Evolutionary conservation across 2,888 invertebrate genomes (phyloP).

Genomic region (Leucophenga maculata): DNA sequence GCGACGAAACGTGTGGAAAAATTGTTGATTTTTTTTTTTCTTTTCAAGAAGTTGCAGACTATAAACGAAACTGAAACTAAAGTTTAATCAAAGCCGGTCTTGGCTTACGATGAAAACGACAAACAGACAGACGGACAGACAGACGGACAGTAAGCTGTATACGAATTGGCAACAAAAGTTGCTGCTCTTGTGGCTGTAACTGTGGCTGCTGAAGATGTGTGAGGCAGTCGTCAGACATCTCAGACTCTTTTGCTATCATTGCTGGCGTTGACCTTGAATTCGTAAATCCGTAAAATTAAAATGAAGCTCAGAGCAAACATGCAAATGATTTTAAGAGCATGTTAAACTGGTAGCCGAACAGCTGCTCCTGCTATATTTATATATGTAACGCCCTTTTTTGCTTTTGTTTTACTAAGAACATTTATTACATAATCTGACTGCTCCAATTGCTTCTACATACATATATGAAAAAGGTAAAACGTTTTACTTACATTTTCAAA

Average conservation of each 20-base stretch:
- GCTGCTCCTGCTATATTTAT: too few relatives aligned
- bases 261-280: slow-evolving; percentile 15
- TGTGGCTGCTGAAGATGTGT: not conserved
- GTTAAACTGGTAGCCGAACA: too few relatives aligned
- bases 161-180: slow-evolving; percentile 9
- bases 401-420: too few relatives aligned
- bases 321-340: not conserved
- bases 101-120: not conserved
- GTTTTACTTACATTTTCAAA: too few relatives aligned
- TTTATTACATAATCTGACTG: too few relatives aligned
- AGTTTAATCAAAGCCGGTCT: slow-evolving; percentile 15
- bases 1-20: slow-evolving; percentile 2
- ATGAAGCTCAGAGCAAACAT: not conserved
- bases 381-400: too few relatives aligned
- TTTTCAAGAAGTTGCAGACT: slow-evolving; percentile 4
- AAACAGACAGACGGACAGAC: not conserved
- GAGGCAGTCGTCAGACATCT: not conserved
- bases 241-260: not conserved
- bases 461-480: too few relatives aligned
- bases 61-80: not conserved
- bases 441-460: too few relatives aligned
- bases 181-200: not conserved
- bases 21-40: slow-evolving; percentile 8
- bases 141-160: not conserved
- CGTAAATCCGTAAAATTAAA: slow-evolving; percentile 4